A percentile compares a stretch with the other conserved stretches of the same genome.
These are phyloP conservation scores for Girardinichthys multiradiatus DNA, from an alignment of 2,113 vertebrate species.

Conservation along the genomic window DNA sequence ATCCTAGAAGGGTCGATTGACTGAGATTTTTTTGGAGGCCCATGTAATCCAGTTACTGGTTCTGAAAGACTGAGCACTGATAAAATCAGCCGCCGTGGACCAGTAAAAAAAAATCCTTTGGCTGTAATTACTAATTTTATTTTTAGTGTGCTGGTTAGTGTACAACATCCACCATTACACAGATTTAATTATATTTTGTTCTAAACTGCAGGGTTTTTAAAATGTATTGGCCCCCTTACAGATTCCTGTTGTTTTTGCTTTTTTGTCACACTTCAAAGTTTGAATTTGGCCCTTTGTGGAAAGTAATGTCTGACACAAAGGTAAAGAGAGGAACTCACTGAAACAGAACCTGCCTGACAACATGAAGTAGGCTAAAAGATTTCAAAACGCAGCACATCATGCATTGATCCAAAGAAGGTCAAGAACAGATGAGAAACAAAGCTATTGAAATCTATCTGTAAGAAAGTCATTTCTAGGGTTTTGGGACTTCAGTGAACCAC, in stretches of 20 bases:
- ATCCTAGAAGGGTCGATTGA: constrained; percentile 43
- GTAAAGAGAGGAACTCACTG: no score
- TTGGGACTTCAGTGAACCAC: no score
- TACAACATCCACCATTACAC: constrained; percentile 24
- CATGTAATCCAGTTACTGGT: constrained; percentile 50
- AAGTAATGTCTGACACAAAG: no score
- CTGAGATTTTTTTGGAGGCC: constrained; percentile 44
- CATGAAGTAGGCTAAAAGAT: no score
- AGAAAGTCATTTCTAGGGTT: no score
- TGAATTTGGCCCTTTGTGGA: background rate
- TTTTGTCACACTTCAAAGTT: background rate
- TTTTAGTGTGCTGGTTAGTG: constrained; percentile 27
- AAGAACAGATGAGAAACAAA: no score
- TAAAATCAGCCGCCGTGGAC: constrained; percentile 45
- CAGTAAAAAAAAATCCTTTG: constrained; percentile 17
- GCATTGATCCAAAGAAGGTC: no score
- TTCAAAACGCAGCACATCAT: no score
- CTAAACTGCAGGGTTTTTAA: background rate
- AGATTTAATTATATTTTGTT: constrained; percentile 51
- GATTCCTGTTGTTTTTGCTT: constrained; percentile 16
- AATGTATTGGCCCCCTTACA: no score
- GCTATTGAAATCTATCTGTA: no score
- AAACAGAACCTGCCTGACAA: no score
- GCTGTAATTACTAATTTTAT: constrained; percentile 28
- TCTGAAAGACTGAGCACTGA: constrained; percentile 48